These are phyloP conservation scores for Troides helena DNA, from an alignment of 2,888 invertebrate genomes.

Conservation along the genomic window DNA sequence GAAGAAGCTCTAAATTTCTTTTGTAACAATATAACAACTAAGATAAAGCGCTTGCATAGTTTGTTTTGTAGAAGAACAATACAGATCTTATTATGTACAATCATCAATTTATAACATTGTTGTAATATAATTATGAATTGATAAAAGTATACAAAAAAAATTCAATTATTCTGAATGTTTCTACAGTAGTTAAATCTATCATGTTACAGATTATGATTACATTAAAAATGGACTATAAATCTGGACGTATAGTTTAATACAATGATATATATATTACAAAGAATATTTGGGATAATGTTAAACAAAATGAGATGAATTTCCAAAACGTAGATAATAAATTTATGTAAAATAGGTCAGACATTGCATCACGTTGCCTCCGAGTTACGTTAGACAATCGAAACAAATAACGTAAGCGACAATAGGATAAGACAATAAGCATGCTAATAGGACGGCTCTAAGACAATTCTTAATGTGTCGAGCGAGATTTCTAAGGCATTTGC, in stretches of 20 bases:
- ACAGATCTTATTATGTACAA: too few relatives aligned
- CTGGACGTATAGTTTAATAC: background rate
- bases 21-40: background rate
- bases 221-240: background rate
- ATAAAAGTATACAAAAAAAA: too few relatives aligned
- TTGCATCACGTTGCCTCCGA: conserved; percentile 34
- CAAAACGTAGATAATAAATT: background rate
- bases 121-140: too few relatives aligned
- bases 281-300: background rate
- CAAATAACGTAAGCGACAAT: conserved; percentile 31
- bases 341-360: conserved; percentile 33
- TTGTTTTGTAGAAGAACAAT: background rate
- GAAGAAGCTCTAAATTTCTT: background rate
- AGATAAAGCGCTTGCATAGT: background rate
- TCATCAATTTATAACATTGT: too few relatives aligned
- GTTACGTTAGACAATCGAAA: conserved; percentile 29
- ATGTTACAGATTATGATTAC: background rate
- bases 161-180: too few relatives aligned
- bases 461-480: conserved; percentile 31
- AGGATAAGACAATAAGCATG: conserved; percentile 24
- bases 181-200: too few relatives aligned
- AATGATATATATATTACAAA: background rate
- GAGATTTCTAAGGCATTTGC: conserved; percentile 41
- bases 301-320: background rate
- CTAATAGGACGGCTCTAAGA: conserved; percentile 30